Evolutionary conservation across 2,888 invertebrate genomes (phyloP), one percentile per base, ranked within the genome.

Genomic region (Zygogramma bicolorata): DNA sequence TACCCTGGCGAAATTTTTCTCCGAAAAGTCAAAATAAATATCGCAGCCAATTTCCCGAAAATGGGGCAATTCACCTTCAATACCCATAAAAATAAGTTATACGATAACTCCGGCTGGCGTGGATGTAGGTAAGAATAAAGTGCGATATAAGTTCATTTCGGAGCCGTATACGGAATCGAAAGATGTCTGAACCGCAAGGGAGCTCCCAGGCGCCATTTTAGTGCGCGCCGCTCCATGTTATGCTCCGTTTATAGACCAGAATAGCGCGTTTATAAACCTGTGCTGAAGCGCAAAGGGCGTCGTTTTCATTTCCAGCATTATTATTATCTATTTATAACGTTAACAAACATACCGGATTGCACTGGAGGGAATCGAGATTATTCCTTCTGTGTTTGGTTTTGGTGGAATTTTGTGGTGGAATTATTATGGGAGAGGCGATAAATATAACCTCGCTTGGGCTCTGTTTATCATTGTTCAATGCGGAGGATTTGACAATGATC

Each of bases 281-380:
- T 84, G 84, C 84, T 82, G 84, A 83, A 83, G 82, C 84, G 85
- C 83, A 84, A 85, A 85, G 84, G 84, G 85, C 83, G 81, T 82
- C 85, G 84, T 86, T 85, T 85, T 85, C 86, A 86, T 86, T 85
- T 83, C 83, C 80, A 78, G 79, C 85, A 86, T 86, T 85, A 86
- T 85, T 86, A 84, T 82, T 82, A 82, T 83, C 83, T 82, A 82
- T 84, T 83, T 80, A 77, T 77, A 72, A 75, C 73, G 69, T 70
- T 68, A 62, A 71, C 73, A 71, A 80, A 77, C 78, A 76, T 76
- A 79, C 74, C 53, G 25, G 53, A 53, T 53, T 53, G 53, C 25
- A 27, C 53, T 13, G n/a, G 10, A 53, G 27, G 27, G 27, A 53
- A n/a, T 27, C 13, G 53, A 27, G n/a, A 25, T 53, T 5, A 5